Evolutionary conservation across 1,140 invertebrate species (phyloP), one percentile per base, ranked within the genome.

Genomic region (Zaprionus gabonicus): DNA sequence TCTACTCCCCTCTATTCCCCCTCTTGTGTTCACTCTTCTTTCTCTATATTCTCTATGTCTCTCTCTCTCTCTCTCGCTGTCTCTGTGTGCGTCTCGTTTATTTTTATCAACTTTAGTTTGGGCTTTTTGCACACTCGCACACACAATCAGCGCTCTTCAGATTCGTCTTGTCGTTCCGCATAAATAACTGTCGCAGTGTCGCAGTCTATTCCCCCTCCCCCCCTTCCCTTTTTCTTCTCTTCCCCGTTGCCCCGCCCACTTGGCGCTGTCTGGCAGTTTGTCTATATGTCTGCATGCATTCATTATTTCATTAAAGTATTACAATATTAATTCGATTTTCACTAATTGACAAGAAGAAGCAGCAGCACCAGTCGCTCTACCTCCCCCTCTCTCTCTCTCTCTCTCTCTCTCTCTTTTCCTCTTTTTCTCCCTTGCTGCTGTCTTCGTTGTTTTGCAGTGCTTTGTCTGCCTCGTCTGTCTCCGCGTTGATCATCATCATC

Each of bases 321-420:
- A 88, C 84, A 88, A 88, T 88, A 88, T 88, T 90, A 88, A 88
- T 88, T 88, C 85, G 85, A 88, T 88, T 90, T 88, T 79, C 76
- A 79, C 85, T 88, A 88, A 88, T 88, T 88, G 84, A 84, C 71
- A 73, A 59, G 36, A 72, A 79, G 78, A 70, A 53, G 56, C 66
- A 62, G 65, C 44, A 64, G 38, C 41, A 75, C 53, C 25, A 55
- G 49, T 41, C 7, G 4, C 15, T 41, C 5, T 55, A 12, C 23
- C 10, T 41, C 12, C 31, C 23, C 27, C 0, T 28, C 9, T 57
- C 7, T 1, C 3, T 36, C 4, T 41, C 3, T 44, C 4, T 49
- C 15, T 34, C 6, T 13, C 4, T 27, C n/a, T 31, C 1, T 34
- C 41, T 44, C 15, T 41, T 5, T 41, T 4, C 5, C 0, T 13